Evolutionary conservation across 1,140 invertebrate genomes (phyloP).

Genomic region (Kradibia gibbosae): DNA sequence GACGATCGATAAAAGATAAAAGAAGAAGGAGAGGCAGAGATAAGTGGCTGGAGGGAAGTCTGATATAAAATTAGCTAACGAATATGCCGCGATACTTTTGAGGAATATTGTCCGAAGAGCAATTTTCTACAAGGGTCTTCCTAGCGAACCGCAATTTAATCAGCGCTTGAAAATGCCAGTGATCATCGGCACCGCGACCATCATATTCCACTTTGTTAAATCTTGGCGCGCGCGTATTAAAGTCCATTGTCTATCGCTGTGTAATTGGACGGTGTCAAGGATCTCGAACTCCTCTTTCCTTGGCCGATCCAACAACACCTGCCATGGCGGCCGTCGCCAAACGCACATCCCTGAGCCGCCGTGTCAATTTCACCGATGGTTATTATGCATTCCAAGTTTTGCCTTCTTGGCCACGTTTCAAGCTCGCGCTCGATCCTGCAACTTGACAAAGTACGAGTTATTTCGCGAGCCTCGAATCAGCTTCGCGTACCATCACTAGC

Average conservation of each 20-base stretch:
- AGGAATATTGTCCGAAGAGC: background rate
- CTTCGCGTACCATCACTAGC: no score
- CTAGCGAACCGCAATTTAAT: conserved; percentile 41
- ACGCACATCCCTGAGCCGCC: background rate
- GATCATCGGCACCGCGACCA: conserved; percentile 28
- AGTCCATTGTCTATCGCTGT: conserved; percentile 4
- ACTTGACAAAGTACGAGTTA: no score
- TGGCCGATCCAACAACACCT: background rate
- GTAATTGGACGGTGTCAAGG: background rate
- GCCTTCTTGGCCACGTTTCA: no score
- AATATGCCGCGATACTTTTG: background rate
- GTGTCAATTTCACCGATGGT: background rate
- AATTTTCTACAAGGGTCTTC: conserved; percentile 8
- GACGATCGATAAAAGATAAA: no score
- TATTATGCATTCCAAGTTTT: background rate
- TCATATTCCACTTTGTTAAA: conserved; percentile 34
- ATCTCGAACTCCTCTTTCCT: background rate
- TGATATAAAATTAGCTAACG: conserved; percentile 5
- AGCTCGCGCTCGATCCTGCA: no score
- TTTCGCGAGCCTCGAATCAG: no score
- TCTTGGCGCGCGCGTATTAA: background rate
- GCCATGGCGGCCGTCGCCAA: background rate
- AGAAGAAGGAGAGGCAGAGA: background rate
- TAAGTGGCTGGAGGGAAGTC: background rate
- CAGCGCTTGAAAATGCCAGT: conserved; percentile 41